Base-by-base conservation (phyloP, 92 coral and sea anemone genomes). In the Chrysogorgia sp. region DNA sequence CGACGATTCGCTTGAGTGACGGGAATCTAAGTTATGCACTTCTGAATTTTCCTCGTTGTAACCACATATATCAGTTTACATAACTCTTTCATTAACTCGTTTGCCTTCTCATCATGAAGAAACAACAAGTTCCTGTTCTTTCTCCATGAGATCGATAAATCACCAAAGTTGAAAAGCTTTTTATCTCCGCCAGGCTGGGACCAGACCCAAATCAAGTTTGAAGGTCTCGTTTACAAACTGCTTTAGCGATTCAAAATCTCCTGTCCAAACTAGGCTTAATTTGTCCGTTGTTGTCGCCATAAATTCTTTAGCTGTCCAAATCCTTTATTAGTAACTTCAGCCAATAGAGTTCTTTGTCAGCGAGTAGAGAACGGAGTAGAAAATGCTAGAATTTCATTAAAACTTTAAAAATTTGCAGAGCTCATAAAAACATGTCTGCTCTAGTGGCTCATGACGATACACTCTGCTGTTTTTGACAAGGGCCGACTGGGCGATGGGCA, bases 101-200 rank as follows among this genome's bases (percentile, higher is more conserved):
- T 47, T 13, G 58, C 75, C 23, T 45, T 40, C 43, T 6, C 75
- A 25, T 56, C 75, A 7, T 67, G 55, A 15, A 67, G 19, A 13
- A 21, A 7, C 30, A 67, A 17, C 9, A 67, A 10, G 22, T 43
- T 43, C 43, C 43, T 68, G 28, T 41, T 68, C 58, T 25, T 68
- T 7, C 58, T 41, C 75, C 58, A 41, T 26, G 24, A 33, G 13
- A 67, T 40, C 1, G 75, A 20, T 22, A 12, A 45, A 10, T 67
- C 75, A 15, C 43, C 32, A 25, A 29, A 45, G 17, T 9, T 43
- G 50, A 67, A 67, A 25, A 67, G 50, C 57, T 40, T 67, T 43
- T 45, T 67, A 25, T 67, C 75, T n/a, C 75, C 75, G 17, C 75
- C 57, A 40, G 71, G 71, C 37, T 67, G 75, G 14, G 75, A 40